phyloP scores from a whole-genome alignment of 2,888 invertebrate species.

The Desoria tigrina region DNA sequence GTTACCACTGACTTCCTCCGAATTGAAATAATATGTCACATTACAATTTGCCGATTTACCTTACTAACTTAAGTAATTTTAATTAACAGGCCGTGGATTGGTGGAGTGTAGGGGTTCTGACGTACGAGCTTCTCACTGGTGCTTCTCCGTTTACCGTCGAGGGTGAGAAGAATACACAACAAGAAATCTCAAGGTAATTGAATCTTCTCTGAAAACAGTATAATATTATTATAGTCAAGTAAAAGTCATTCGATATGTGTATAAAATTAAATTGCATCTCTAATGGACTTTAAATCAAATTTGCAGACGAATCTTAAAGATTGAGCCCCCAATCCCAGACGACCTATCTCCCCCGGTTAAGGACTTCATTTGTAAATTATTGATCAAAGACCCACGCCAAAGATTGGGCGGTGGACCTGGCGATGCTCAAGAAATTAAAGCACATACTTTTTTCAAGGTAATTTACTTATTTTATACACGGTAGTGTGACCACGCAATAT shows the following conservation, averaged over 20 bases:
- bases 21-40: no score
- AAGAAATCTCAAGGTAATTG: constrained; percentile 78
- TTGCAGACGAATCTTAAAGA: constrained; percentile 76
- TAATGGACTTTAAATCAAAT: constrained; percentile 19
- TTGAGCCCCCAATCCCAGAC: constrained; percentile 85
- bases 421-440: constrained; percentile 86
- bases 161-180: constrained; percentile 88
- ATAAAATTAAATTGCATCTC: neutral
- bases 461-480: constrained; percentile 40
- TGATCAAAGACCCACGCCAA: constrained; percentile 85
- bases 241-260: neutral
- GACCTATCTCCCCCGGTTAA: constrained; percentile 72
- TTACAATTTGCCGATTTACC: no score
- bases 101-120: constrained; percentile 97
- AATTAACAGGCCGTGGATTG: constrained; percentile 60
- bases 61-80: no score
- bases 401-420: constrained; percentile 81
- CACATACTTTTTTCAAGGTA: constrained; percentile 83
- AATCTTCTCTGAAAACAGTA: constrained; percentile 20
- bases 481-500: no score
- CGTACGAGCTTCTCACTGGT: constrained; percentile 93
- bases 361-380: constrained; percentile 76
- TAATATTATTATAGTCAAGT: neutral
- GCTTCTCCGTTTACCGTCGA: constrained; percentile 97
- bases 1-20: no score